Evolutionary conservation across 2,113 vertebrate species (phyloP), one percentile per base, ranked within the genome.

Genomic region (Potamarius usumacintae): DNA sequence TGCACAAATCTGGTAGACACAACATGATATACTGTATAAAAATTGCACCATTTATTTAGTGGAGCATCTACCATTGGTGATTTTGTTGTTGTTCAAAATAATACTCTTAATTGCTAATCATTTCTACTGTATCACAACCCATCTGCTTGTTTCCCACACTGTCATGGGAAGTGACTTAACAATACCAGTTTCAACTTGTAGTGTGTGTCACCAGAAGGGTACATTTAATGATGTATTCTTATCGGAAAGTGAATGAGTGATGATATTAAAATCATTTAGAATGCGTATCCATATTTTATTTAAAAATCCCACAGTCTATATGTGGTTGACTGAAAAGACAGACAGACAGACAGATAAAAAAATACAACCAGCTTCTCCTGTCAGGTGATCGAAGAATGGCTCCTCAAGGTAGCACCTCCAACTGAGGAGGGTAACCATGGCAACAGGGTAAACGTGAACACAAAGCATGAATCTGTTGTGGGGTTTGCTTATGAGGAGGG

Each of bases 311-410:
- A 42, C 42, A 42, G 42, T 42, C 42, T 42, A 42, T 42, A 42
- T 42, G 90, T 92, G 91, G 92, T 90, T 92, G 91, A 81, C 25
- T 87, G 82, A 84, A 87, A 92, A 91, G 81, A 88, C 90, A 90
- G 89, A 92, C 92, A 93, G 42, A 42, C 42, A 42, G 42, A 42
- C 42, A 42, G 42, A 86, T 91, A 25, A 88, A 82, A 86, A 87
- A 92, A 91, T 82, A 89, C 27, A 86, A 90, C 89, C 71, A 92
- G 92, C 84, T 30, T 91, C 86, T 89, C 90, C 92, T 93, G 93
- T 94, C 92, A 94, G 94, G 94, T 94, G 92, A 94, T 94, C 91
- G 92, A 93, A 91, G 92, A 94, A 94, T 93, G 92, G 92, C 92
- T 94, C 92, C 92, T 93, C 93, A 79, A 89, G 88, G 79, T 85